A percentile compares a stretch with the other conserved stretches of the same genome.
These are phyloP conservation scores for Pipa parva DNA, from an alignment of 2,113 vertebrate species.

Conservation along the genomic window DNA sequence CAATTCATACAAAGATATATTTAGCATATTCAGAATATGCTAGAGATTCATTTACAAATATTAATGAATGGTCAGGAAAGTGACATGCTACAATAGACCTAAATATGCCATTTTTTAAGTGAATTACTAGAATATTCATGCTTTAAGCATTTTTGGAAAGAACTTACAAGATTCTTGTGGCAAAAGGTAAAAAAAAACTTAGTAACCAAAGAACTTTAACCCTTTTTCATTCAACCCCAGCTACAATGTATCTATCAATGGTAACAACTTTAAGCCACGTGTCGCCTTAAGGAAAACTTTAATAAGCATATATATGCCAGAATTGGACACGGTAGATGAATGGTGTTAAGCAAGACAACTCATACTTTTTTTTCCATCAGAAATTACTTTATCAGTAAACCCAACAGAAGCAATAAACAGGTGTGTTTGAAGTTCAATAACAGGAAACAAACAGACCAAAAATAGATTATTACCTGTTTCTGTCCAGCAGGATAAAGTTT, in stretches of 20 bases:
- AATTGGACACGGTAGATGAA: neutral
- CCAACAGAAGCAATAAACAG: neutral
- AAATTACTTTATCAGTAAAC: neutral
- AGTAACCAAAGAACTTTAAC: neutral
- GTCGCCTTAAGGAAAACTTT: neutral
- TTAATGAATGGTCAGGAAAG: too few species aligned
- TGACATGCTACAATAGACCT: too few species aligned
- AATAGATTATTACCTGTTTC: neutral
- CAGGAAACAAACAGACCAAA: neutral
- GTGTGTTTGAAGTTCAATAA: neutral
- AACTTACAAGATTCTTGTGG: neutral
- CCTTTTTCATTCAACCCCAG: neutral
- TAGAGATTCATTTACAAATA: too few species aligned
- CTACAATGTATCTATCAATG: neutral
- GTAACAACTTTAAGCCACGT: constrained; percentile 2
- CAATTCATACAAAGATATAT: too few species aligned
- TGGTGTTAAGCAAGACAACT: neutral
- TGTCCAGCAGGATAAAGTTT: neutral
- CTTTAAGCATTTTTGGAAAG: too few species aligned
- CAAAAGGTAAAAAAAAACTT: neutral
- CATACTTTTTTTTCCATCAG: neutral
- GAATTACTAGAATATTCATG: too few species aligned
- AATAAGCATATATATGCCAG: neutral
- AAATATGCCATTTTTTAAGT: too few species aligned
- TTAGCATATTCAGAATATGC: too few species aligned